Conservation (phyloP, 2,888 invertebrate species). For the Habroteleia sp. region DNA sequence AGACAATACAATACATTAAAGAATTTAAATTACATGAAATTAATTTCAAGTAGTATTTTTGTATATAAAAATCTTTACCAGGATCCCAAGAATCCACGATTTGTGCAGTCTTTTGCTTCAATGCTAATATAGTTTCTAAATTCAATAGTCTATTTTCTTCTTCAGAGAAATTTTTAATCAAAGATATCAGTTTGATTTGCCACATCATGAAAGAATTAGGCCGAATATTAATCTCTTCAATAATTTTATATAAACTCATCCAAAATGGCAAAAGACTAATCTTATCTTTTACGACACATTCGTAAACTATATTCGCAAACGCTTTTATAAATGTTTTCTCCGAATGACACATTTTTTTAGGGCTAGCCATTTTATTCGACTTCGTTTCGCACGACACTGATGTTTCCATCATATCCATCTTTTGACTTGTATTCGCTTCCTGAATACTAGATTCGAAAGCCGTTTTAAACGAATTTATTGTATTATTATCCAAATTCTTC, state of each 20-base stretch:
- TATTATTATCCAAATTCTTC: constrained; percentile 65
- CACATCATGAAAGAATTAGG: constrained; percentile 85
- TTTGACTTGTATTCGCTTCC: constrained; percentile 65
- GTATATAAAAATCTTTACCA: constrained; percentile 69
- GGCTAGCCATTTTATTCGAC: constrained; percentile 16
- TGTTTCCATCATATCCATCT: constrained; percentile 73
- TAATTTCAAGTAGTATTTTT: too few species aligned
- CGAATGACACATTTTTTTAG: constrained; percentile 64
- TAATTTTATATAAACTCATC: constrained; percentile 84
- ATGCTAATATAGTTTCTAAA: constrained; percentile 84
- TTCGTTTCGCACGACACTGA: constrained; percentile 52
- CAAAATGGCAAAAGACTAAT: constrained; percentile 88
- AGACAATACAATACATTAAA: background rate
- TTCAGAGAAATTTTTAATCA: constrained; percentile 79
- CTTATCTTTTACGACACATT: constrained; percentile 91
- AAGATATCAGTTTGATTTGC: constrained; percentile 87
- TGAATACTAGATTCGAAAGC: constrained; percentile 63
- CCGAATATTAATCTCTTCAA: constrained; percentile 82
- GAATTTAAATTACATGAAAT: background rate
- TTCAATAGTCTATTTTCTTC: constrained; percentile 82
- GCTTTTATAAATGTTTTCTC: constrained; percentile 76
- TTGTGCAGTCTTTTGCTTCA: constrained; percentile 83
- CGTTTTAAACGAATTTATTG: constrained; percentile 66
- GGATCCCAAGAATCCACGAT: constrained; percentile 84
- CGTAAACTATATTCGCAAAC: constrained; percentile 85